Evolutionary conservation across 2,797 vertebrate genomes (phyloP).

Genomic region (Artibeus lituratus): DNA sequence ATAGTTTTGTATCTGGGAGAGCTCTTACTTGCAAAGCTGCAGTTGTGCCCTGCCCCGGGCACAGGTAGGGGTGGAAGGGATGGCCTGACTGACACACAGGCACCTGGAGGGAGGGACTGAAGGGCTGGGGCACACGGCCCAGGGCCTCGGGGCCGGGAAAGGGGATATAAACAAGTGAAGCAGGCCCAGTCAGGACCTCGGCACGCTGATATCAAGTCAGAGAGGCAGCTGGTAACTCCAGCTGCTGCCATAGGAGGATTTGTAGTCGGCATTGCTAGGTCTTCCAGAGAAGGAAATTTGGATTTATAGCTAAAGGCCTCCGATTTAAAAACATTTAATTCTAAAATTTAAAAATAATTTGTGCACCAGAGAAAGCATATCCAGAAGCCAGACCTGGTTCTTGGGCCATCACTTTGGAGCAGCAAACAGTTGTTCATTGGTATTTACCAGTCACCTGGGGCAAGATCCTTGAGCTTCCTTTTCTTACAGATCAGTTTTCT

Average conservation of each 20-base stretch:
- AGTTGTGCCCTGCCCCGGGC: too few species aligned
- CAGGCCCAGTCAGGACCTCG: neutral
- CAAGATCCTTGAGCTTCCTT: neutral
- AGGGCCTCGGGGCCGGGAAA: neutral
- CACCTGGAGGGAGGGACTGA: neutral
- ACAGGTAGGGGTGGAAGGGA: neutral
- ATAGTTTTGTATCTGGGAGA: neutral
- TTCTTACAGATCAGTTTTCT: neutral
- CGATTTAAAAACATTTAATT: neutral
- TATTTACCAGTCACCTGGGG: neutral
- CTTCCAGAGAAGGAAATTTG: neutral
- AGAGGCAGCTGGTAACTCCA: neutral
- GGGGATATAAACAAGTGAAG: rapidly evolving
- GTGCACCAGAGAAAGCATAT: neutral
- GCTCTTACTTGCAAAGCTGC: neutral
- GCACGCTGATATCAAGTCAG: neutral
- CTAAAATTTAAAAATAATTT: neutral
- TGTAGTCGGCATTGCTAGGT: neutral
- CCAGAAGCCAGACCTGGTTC: too few species aligned
- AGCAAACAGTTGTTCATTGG: too few species aligned
- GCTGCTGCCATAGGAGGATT: neutral
- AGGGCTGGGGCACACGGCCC: neutral
- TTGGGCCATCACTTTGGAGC: neutral
- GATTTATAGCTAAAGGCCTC: neutral
- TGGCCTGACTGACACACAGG: too few species aligned